Evolutionary conservation across 2,888 invertebrate genomes (phyloP), one percentile per base, ranked within the genome.

Genomic region (Linyphia triangularis): DNA sequence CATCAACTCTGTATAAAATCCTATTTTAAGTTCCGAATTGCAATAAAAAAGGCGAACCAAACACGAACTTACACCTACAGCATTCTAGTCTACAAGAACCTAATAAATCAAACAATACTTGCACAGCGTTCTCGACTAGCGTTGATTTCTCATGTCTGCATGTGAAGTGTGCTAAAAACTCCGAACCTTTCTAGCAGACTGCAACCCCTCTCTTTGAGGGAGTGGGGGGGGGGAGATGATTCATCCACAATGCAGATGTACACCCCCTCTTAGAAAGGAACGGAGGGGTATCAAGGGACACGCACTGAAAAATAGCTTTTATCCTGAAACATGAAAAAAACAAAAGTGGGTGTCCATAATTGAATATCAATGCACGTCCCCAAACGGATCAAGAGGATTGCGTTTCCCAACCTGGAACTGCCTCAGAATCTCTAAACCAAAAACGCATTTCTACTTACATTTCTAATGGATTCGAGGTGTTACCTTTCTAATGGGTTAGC

Each of bases 171-270:
- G n/a, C n/a, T n/a, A n/a, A n/a, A n/a, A n/a, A n/a, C n/a, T n/a
- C n/a, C n/a, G n/a, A n/a, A n/a, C n/a, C n/a, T n/a, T n/a, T n/a
- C n/a, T n/a, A n/a, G n/a, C n/a, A n/a, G n/a, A n/a, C n/a, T n/a
- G n/a, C n/a, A n/a, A n/a, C n/a, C 51, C 51, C 51, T 16, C 51
- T 51, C n/a, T 16, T 51, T 5, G 51, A 2, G 13, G 51, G n/a
- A n/a, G 13, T n/a, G 16, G n/a, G 57, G 22, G 75, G 40, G 77
- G 16, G 22, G 33, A 59, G 13, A 26, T 81, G 81, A 81, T 24
- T 81, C 81, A 81, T 57, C 67, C 37, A 16, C 19, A 26, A 24
- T 43, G 40, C 26, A 63, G 40, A 77, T n/a, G 65, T 9, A 26
- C 19, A 9, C 51, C 16, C 30, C 30, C 70, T 26, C n/a, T 9